phyloP scores from a whole-genome alignment of 2,888 invertebrate genomes.

The Atrina japonica region DNA sequence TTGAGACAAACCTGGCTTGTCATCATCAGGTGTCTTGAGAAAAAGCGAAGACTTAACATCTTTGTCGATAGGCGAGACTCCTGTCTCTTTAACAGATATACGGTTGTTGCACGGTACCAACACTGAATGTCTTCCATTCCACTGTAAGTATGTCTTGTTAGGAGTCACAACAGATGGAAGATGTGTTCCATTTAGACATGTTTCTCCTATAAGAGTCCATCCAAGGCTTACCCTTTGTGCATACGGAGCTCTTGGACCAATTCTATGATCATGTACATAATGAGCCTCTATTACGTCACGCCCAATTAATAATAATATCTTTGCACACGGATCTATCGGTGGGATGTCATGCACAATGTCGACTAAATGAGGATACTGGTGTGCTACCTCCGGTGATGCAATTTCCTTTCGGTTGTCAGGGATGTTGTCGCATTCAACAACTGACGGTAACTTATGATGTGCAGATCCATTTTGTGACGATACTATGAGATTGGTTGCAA shows the following conservation, averaged over 20 bases:
- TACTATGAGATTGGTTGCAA: constrained; percentile 1
- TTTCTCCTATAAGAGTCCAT: constrained; percentile 22
- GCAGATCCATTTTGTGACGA: neutral
- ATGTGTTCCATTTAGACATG: neutral
- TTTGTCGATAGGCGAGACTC: constrained; percentile 1
- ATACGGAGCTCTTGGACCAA: constrained; percentile 1
- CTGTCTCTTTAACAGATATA: neutral
- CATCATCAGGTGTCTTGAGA: constrained; percentile 26
- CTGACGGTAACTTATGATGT: neutral
- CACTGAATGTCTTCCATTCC: neutral
- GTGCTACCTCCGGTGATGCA: neutral
- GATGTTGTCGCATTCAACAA: constrained; percentile 26
- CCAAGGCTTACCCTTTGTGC: constrained; percentile 5
- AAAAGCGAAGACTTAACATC: constrained; percentile 6
- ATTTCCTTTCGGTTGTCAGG: constrained; percentile 17
- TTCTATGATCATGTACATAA: constrained; percentile 28
- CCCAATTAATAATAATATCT: constrained; percentile 33
- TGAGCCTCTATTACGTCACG: constrained; percentile 32
- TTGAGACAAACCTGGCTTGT: constrained; percentile 30
- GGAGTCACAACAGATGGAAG: neutral
- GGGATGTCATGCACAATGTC: constrained; percentile 18
- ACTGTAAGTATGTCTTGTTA: neutral
- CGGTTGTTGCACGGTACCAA: neutral
- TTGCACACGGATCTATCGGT: constrained; percentile 7
- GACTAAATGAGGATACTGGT: constrained; percentile 9